Percentiles rank a stretch among this genome's conserved stretches.
Conservation (phyloP, 2,797 vertebrate genomes). For the Melanotaenia parkinsoni region DNA sequence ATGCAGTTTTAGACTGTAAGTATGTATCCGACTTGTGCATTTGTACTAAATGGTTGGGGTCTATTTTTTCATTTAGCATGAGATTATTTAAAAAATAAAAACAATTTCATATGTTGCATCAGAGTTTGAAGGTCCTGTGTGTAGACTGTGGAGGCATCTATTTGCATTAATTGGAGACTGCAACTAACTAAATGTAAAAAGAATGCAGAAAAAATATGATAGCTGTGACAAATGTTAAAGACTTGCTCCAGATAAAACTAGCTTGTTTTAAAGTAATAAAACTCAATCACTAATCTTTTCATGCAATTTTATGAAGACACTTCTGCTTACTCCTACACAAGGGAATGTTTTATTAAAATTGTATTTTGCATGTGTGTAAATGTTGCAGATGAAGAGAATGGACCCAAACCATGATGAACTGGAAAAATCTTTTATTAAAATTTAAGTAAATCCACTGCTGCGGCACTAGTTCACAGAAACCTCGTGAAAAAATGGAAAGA, state of each 20-base stretch:
- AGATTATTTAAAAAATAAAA: neutral
- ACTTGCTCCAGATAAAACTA: neutral
- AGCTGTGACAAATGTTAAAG: neutral
- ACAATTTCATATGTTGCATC: neutral
- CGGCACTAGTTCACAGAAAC: slow-evolving; percentile 34
- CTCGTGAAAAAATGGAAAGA: slow-evolving; percentile 62
- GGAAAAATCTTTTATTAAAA: slow-evolving; percentile 11
- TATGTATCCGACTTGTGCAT: neutral
- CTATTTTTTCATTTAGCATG: slow-evolving; percentile 27
- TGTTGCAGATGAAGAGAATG: slow-evolving; percentile 18
- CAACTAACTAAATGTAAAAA: neutral
- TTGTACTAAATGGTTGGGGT: slow-evolving; percentile 18
- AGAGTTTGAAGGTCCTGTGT: neutral
- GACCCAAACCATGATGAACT: slow-evolving; percentile 34
- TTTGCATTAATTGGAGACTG: neutral
- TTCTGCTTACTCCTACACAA: neutral
- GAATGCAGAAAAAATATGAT: neutral
- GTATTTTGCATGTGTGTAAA: neutral
- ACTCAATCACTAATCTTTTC: neutral
- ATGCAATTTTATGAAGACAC: neutral
- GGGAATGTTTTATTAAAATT: neutral
- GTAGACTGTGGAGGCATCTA: neutral
- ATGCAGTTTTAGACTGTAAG: slow-evolving; percentile 1
- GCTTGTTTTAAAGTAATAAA: neutral
- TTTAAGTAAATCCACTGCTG: slow-evolving; percentile 13